phyloP scores from a whole-genome alignment of 30 jellyfish, hydroid and myxozoan species.

The Sanderia malayensis region DNA sequence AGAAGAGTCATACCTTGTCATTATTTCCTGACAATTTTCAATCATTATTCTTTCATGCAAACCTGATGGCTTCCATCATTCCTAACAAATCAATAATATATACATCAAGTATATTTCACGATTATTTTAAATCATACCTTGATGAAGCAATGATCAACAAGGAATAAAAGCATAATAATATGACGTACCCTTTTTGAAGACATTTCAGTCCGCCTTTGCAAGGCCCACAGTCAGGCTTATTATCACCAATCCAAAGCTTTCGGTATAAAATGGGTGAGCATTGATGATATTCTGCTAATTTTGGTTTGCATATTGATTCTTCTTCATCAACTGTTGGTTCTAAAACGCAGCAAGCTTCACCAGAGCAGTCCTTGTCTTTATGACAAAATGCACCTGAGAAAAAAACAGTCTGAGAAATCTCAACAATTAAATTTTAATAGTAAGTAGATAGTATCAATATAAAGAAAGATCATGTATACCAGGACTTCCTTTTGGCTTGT shows the following conservation, averaged over 20 bases:
- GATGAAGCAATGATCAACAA: no score
- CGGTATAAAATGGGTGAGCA: constrained; percentile 89
- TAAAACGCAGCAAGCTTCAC: constrained; percentile 88
- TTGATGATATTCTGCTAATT: constrained; percentile 86
- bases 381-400: constrained; percentile 85
- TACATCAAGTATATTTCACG: background rate
- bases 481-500: constrained; percentile 86
- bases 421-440: no score
- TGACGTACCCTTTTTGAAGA: constrained; percentile 92
- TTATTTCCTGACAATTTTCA: no score
- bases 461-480: constrained; percentile 67
- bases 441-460: no score
- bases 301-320: constrained; percentile 81
- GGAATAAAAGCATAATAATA: no score
- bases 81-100: constrained; percentile 25
- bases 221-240: constrained; percentile 96
- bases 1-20: no score
- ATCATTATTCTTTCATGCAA: constrained; percentile 87
- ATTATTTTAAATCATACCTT: background rate
- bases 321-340: constrained; percentile 93
- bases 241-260: constrained; percentile 87
- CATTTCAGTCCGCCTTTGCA: constrained; percentile 90
- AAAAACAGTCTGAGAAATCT: background rate
- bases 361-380: constrained; percentile 84
- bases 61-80: constrained; percentile 69